Base-by-base conservation (phyloP, 2,797 vertebrate genomes). In the Premnoplex brunnescens region DNA sequence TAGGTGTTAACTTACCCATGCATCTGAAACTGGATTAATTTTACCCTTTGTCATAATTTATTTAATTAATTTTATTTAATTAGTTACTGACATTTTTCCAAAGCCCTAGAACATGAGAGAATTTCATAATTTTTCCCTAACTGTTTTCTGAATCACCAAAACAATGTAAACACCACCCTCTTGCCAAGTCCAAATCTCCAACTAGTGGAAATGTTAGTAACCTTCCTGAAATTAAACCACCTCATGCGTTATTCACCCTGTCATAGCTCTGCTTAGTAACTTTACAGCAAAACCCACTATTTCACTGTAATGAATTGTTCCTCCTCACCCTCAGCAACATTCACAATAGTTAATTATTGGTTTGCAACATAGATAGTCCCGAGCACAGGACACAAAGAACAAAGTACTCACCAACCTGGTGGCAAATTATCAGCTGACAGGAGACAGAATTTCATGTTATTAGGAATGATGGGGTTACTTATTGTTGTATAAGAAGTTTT, bases 221-320 rank as follows among this genome's bases (percentile, higher is more conserved):
- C 54, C 12, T 83, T 94, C n/a, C 52, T 83, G 34, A 95, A 71
- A 91, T 39, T 28, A 94, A 95, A 90, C 77, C 68, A 58, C 39
- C 39, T 94, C 76, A 58, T 96, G 5, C 19, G 74, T 91, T 88
- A 85, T 82, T 95, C 60, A 82, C 34, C 36, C 23, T 72, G 9
- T 18, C 52, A 22, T 32, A 76, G 23, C 44, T 89, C 62, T 72
- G 3, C 34, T 82, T 76, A 46, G 34, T 30, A 85, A 79, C 17
- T 92, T 75, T 72, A 30, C 26, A 78, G 28, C 12, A 74, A 94
- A 85, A 91, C 15, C 0, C 41, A 43, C 7, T 56, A 66, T 76
- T 88, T 88, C 41, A 43, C 41, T 37, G 43, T 17, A 64, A 27
- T n/a, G 5, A 90, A 30, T 82, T 76, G 68, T n/a, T 89, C 7